These are phyloP conservation scores for Bombyx mori DNA, from an alignment of 1,140 invertebrate species.

Conservation along the genomic window DNA sequence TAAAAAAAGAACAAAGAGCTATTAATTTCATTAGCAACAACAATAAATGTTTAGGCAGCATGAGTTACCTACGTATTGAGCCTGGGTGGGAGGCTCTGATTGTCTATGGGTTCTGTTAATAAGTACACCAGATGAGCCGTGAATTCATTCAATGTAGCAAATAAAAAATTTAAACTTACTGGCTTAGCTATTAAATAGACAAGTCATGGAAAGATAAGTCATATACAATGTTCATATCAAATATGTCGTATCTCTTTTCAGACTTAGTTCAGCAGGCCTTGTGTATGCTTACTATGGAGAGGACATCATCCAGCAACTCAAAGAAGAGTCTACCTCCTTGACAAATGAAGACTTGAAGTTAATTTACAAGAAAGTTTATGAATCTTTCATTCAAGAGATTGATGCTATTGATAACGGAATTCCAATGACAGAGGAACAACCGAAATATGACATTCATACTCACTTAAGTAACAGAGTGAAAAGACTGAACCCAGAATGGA, in stretches of 20 bases:
- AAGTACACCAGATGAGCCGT: too few relatives aligned
- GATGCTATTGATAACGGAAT: constrained; percentile 98
- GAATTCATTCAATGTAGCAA: too few relatives aligned
- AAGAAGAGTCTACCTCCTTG: constrained; percentile 59
- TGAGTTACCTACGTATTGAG: too few relatives aligned
- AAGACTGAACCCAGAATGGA: constrained; percentile 91
- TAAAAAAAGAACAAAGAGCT: too few relatives aligned
- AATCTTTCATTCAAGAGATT: constrained; percentile 92
- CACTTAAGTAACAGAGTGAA: constrained; percentile 83
- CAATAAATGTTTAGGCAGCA: too few relatives aligned
- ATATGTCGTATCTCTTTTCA: constrained; percentile 56
- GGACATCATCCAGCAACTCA: constrained; percentile 74
- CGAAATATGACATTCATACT: constrained; percentile 86
- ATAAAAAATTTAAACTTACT: too few relatives aligned
- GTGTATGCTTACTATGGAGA: constrained; percentile 94
- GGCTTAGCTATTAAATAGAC: too few relatives aligned
- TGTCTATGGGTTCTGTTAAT: too few relatives aligned
- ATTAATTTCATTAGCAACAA: too few relatives aligned
- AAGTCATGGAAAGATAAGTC: not conserved
- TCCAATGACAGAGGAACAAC: constrained; percentile 81
- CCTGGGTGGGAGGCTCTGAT: too few relatives aligned
- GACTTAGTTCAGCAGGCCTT: constrained; percentile 95
- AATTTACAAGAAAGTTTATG: constrained; percentile 90
- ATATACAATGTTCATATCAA: not conserved
- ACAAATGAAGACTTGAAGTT: constrained; percentile 68